A percentile compares a stretch with the other conserved stretches of the same genome.
Conservation (phyloP, 2,888 invertebrate genomes). For the Mesochorus sp. region DNA sequence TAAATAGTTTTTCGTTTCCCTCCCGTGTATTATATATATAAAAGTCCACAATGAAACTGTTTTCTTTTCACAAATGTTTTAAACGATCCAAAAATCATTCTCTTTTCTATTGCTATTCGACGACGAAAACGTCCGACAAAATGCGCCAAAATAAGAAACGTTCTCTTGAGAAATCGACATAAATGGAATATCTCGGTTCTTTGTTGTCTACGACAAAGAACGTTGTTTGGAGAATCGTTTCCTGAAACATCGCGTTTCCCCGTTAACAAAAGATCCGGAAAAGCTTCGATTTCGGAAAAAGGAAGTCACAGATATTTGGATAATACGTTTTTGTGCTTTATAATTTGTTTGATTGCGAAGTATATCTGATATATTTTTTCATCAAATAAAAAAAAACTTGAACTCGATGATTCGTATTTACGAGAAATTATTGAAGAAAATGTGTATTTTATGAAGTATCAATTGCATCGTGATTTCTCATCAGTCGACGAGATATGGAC, state of each 20-base stretch:
- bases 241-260: neutral
- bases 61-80: neutral
- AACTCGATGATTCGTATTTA: slow-evolving; percentile 43
- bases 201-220: neutral
- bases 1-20: neutral
- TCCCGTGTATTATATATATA: no score
- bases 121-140: neutral
- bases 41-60: neutral
- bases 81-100: neutral
- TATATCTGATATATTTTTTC: no score
- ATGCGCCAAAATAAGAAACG: no score
- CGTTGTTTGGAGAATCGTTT: neutral
- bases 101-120: neutral
- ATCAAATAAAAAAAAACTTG: no score
- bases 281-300: neutral
- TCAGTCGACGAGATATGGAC: neutral
- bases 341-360: no score
- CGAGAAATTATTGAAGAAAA: slow-evolving; percentile 6
- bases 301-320: neutral
- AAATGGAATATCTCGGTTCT: no score
- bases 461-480: slow-evolving; percentile 37
- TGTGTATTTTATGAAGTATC: slow-evolving; percentile 32
- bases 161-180: no score
- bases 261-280: neutral
- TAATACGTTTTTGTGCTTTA: no score